These are phyloP conservation scores for Anagrus nilaparvatae DNA, from an alignment of 1,140 invertebrate species.

Conservation along the genomic window DNA sequence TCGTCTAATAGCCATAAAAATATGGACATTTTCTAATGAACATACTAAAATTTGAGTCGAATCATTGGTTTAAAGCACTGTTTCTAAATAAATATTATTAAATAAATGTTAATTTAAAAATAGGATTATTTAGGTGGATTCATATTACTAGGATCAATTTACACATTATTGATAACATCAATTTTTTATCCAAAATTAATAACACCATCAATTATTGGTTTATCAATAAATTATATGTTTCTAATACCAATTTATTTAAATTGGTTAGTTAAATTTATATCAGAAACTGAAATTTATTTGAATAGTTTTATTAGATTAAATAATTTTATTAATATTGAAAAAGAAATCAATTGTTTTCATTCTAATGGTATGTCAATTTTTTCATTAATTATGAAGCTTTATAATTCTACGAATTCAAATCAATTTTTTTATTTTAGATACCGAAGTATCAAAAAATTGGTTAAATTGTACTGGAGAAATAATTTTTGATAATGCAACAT, in stretches of 20 bases:
- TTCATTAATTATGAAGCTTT: too few species aligned
- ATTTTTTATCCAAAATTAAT: slow-evolving; percentile 41
- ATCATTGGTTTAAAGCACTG: too few species aligned
- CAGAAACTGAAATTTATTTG: slow-evolving; percentile 71
- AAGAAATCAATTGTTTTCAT: not conserved
- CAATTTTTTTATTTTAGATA: slow-evolving; percentile 30
- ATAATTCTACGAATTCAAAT: not conserved
- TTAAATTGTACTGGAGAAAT: slow-evolving; percentile 60
- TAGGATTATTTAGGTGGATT: slow-evolving; percentile 66
- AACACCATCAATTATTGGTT: too few species aligned
- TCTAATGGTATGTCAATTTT: not conserved
- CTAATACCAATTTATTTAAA: slow-evolving; percentile 71
- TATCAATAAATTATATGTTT: slow-evolving; percentile 72
- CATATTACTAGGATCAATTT: slow-evolving; percentile 62
- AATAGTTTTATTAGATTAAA: slow-evolving; percentile 63
- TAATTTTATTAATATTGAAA: slow-evolving; percentile 50
- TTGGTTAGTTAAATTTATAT: slow-evolving; percentile 69
- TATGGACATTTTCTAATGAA: too few species aligned
- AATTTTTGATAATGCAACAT: slow-evolving; percentile 55
- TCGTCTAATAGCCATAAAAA: too few species aligned
- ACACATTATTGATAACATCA: slow-evolving; percentile 50
- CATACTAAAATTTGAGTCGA: too few species aligned
- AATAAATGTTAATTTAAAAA: too few species aligned
- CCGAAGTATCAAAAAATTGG: slow-evolving; percentile 49
- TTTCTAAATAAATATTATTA: too few species aligned